phyloP scores from a whole-genome alignment of 2,797 vertebrate genomes.

The Gallinago nigripennis region DNA sequence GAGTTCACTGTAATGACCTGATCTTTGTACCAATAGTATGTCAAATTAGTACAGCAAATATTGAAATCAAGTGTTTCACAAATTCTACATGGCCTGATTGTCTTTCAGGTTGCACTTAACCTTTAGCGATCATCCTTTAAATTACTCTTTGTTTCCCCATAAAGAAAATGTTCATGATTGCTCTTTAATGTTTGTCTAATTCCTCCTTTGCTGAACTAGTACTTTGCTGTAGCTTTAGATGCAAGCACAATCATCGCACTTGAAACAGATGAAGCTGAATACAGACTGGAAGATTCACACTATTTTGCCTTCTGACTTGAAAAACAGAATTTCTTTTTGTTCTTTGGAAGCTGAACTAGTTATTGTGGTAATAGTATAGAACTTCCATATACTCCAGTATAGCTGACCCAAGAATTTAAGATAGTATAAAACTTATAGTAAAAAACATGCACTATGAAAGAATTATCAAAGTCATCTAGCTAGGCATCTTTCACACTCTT shows the following conservation, averaged over 20 bases:
- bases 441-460: not conserved
- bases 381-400: not conserved
- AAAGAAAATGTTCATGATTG: not conserved
- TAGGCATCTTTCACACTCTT: not conserved
- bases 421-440: not conserved
- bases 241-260: not conserved
- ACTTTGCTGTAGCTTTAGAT: not conserved
- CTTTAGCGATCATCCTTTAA: not conserved
- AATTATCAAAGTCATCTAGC: not conserved
- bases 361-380: not conserved
- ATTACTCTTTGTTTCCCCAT: not conserved
- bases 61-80: conserved; percentile 52
- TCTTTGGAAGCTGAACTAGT: not conserved
- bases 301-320: not conserved
- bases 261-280: not conserved
- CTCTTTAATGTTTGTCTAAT: not conserved
- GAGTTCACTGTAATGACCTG: conserved; percentile 7
- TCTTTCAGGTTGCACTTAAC: conserved; percentile 37
- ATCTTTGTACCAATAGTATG: conserved; percentile 26
- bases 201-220: not conserved
- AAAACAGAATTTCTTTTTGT: not conserved
- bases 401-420: not conserved
- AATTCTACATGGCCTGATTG: conserved; percentile 37
- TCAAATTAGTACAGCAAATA: conserved; percentile 49
- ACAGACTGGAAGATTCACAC: not conserved